A percentile compares a stretch with the other conserved stretches of the same genome.
Evolutionary conservation across 2,888 invertebrate genomes (phyloP).

Genomic region (Augochlorella aurata): DNA sequence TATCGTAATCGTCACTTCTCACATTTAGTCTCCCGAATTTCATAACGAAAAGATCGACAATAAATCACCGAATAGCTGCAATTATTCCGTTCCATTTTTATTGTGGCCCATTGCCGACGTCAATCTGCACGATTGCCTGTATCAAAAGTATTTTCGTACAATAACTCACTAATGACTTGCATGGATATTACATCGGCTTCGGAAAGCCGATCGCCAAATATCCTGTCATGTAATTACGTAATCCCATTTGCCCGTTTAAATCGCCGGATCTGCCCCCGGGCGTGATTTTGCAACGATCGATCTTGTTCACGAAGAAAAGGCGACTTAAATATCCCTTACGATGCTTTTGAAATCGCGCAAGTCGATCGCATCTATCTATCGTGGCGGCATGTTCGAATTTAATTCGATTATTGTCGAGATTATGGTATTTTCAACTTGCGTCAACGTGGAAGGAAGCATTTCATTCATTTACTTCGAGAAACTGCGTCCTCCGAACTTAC

Average conservation of each 20-base stretch:
- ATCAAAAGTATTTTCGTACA: background rate
- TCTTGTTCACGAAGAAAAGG: background rate
- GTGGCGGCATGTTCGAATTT: background rate
- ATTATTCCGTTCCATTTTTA: background rate
- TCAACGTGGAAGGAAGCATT: no score
- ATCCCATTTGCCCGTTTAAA: background rate
- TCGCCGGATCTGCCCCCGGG: background rate
- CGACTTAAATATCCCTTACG: background rate
- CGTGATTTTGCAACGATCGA: conserved; percentile 22
- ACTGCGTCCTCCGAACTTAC: no score
- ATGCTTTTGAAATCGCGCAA: background rate
- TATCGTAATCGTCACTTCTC: no score
- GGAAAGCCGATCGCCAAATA: conserved; percentile 14
- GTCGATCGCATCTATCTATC: background rate
- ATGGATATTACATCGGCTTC: background rate
- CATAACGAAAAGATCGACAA: no score
- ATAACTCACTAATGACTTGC: background rate
- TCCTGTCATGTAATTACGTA: conserved; percentile 20
- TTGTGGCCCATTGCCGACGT: background rate
- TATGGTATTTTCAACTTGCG: background rate
- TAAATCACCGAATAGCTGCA: background rate
- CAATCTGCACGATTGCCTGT: background rate
- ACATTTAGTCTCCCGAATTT: no score
- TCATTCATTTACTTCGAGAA: no score
- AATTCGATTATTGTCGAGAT: background rate